Evolutionary conservation across 2,888 invertebrate species (phyloP).

Genomic region (Drosophila pegasa): DNA sequence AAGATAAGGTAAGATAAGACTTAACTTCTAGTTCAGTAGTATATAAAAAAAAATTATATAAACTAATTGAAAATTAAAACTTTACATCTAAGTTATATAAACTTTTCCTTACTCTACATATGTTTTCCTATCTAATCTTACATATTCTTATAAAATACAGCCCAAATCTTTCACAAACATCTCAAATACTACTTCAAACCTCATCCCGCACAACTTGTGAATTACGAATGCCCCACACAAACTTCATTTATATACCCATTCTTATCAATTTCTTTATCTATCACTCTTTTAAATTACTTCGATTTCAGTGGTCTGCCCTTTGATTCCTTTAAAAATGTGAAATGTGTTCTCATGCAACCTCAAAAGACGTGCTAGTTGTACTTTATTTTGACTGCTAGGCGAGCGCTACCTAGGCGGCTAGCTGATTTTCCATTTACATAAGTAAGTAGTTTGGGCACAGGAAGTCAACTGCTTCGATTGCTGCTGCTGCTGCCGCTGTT

Average conservation of each 20-base stretch:
- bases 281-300: background rate
- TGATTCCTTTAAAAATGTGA: slow-evolving; percentile 6
- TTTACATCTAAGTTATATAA: background rate
- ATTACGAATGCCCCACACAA: background rate
- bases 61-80: background rate
- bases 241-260: background rate
- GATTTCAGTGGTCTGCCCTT: background rate
- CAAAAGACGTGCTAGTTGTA: slow-evolving; percentile 19
- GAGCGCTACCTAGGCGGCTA: background rate
- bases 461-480: slow-evolving; percentile 61
- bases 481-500: slow-evolving; percentile 28
- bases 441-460: slow-evolving; percentile 35
- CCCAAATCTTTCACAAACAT: background rate
- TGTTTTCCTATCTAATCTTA: background rate
- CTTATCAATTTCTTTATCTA: background rate
- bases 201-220: background rate
- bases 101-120: too few relatives aligned
- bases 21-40: too few relatives aligned
- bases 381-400: slow-evolving; percentile 25
- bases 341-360: slow-evolving; percentile 1
- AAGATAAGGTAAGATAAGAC: too few relatives aligned
- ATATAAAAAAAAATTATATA: too few relatives aligned
- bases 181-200: background rate
- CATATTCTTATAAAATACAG: background rate
- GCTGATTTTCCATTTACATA: slow-evolving; percentile 40